Percentiles rank a stretch among this genome's conserved stretches.
These are phyloP conservation scores for Miichthys miiuy DNA, from an alignment of 2,797 vertebrate genomes.

Conservation along the genomic window DNA sequence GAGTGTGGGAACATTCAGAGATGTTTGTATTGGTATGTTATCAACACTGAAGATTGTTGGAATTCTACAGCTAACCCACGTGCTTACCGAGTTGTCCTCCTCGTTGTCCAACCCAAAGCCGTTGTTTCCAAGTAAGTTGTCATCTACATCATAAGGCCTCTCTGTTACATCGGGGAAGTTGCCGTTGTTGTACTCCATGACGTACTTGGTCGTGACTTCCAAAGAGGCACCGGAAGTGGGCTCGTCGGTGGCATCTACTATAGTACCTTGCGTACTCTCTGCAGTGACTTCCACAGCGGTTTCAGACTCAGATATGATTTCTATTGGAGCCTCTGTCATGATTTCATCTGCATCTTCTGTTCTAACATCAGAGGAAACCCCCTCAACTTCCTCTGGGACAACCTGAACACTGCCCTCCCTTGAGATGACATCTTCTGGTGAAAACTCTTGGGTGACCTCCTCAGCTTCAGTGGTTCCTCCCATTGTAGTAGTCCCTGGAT, in stretches of 20 bases:
- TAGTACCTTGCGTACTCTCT: slow-evolving; percentile 45
- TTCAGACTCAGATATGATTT: slow-evolving; percentile 1
- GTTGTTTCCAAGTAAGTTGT: slow-evolving; percentile 62
- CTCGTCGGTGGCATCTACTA: slow-evolving; percentile 1
- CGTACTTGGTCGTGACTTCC: slow-evolving; percentile 46
- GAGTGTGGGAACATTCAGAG: slow-evolving; percentile 2
- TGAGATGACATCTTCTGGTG: neutral
- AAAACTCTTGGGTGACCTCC: neutral
- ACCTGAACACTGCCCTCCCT: neutral
- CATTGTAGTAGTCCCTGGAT: neutral
- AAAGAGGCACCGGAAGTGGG: slow-evolving; percentile 5
- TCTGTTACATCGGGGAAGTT: slow-evolving; percentile 64
- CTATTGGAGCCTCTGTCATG: slow-evolving; percentile 2
- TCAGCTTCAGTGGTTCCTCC: slow-evolving; percentile 9
- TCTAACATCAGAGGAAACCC: slow-evolving; percentile 2
- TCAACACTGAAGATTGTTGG: neutral
- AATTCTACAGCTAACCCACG: too few relatives aligned
- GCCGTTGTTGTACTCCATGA: slow-evolving; percentile 73
- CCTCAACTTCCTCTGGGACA: neutral
- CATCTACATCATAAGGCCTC: slow-evolving; percentile 27
- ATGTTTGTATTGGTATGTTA: too few relatives aligned
- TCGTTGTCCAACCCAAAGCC: slow-evolving; percentile 59
- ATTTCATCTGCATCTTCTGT: slow-evolving; percentile 14
- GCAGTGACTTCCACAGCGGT: slow-evolving; percentile 37
- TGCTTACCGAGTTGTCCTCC: slow-evolving; percentile 82